These are phyloP conservation scores for Epizoanthus rinbou DNA, from an alignment of 92 coral and sea anemone genomes.

Conservation along the genomic window DNA sequence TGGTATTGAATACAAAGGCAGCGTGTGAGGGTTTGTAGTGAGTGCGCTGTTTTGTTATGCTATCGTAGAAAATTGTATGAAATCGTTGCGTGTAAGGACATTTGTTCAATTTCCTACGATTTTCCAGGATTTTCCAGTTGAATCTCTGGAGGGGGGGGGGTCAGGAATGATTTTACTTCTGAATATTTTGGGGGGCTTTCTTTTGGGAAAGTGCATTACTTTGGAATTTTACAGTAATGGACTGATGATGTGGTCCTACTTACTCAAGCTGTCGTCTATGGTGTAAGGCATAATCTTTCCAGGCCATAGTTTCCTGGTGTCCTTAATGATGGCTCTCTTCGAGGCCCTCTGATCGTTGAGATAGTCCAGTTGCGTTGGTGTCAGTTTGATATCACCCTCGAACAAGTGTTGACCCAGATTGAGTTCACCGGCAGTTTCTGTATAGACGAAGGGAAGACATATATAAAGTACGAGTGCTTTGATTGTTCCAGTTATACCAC, in stretches of 20 bases:
- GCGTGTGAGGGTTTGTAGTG: no score
- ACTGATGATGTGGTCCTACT: constrained; percentile 4
- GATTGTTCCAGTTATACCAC: no score
- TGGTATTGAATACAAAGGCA: no score
- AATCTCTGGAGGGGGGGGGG: no score
- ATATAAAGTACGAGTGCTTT: no score
- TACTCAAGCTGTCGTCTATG: constrained; percentile 57
- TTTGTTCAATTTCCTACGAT: no score
- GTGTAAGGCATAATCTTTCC: constrained; percentile 64
- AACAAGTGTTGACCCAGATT: constrained; percentile 72
- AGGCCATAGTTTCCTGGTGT: constrained; percentile 68
- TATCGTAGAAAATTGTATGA: no score
- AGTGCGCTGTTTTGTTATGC: no score
- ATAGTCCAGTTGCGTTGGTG: constrained; percentile 58
- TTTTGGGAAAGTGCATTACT: background rate
- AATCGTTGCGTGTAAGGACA: no score
- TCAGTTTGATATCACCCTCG: constrained; percentile 91
- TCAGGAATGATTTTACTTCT: no score
- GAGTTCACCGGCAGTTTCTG: constrained; percentile 74
- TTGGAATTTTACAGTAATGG: background rate
- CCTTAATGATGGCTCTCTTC: constrained; percentile 56
- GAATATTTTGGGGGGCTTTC: background rate
- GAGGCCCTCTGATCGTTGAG: constrained; percentile 30
- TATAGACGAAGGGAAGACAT: background rate
- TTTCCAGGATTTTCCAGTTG: no score